Conservation (phyloP, 1,140 invertebrate species). For the Listronotus oregonensis region DNA sequence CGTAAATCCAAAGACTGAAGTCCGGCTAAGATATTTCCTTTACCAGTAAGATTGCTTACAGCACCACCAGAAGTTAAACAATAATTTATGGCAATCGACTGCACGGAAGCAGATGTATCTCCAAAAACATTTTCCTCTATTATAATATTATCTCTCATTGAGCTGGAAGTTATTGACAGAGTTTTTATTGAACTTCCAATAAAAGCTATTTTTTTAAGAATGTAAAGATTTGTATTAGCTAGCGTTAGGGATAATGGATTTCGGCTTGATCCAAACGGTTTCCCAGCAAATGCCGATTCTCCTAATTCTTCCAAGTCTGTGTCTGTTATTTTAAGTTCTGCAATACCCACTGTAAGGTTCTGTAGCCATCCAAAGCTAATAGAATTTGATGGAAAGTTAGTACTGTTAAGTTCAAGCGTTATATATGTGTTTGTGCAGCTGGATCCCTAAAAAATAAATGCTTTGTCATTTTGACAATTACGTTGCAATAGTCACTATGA, state of each 20-base stretch:
- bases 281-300: conserved; percentile 13
- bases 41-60: conserved; percentile 2
- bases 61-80: background rate
- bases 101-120: background rate
- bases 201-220: background rate
- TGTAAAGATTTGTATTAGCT: background rate
- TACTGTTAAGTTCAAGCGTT: background rate
- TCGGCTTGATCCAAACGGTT: background rate
- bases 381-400: background rate
- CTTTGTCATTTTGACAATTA: no score
- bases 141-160: background rate
- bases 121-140: conserved; percentile 11
- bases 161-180: background rate
- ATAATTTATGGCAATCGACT: conserved; percentile 1
- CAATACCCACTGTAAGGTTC: background rate
- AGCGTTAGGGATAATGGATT: background rate
- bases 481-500: no score
- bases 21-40: background rate
- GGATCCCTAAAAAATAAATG: no score
- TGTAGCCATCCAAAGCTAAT: conserved; percentile 2
- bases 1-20: conserved; percentile 8
- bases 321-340: background rate
- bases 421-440: background rate
- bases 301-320: conserved; percentile 13
- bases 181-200: background rate